Conservation (phyloP, 2,888 invertebrate species). For the Ophion ellenae region DNA sequence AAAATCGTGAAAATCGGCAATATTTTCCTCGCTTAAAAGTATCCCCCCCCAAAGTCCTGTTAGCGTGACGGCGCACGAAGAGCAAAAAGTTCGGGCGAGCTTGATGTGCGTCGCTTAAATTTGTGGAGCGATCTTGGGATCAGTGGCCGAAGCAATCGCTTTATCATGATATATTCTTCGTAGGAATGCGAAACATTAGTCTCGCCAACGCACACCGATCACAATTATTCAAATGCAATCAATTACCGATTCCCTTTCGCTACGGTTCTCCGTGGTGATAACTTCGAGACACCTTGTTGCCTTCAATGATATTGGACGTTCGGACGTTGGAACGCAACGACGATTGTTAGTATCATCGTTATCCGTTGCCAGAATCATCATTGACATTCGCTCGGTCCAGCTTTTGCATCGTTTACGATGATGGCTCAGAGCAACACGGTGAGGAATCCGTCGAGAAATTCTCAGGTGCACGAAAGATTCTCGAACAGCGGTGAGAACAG, state of each 20-base stretch:
- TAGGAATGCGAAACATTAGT: constrained; percentile 25
- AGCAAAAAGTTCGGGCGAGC: not conserved
- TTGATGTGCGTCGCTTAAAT: not conserved
- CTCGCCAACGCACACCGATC: constrained; percentile 63
- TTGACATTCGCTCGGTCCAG: constrained; percentile 6
- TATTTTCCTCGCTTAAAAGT: too few species aligned
- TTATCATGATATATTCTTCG: constrained; percentile 12
- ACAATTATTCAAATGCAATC: constrained; percentile 60
- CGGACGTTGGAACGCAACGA: not conserved
- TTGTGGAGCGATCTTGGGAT: constrained; percentile 7
- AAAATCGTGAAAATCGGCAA: too few species aligned
- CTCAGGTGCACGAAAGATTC: constrained; percentile 72
- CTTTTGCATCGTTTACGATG: constrained; percentile 16
- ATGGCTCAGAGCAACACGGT: constrained; percentile 32
- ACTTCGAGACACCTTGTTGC: constrained; percentile 1
- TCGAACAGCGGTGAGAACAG: constrained; percentile 66
- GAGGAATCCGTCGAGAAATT: constrained; percentile 70
- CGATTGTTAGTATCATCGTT: not conserved
- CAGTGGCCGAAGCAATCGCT: constrained; percentile 14
- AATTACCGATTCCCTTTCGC: not conserved
- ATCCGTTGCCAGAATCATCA: not conserved
- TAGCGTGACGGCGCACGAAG: not conserved
- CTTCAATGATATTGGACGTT: not conserved
- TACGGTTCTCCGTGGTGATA: not conserved
- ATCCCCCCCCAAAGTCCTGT: not conserved